Evolutionary conservation across 2,888 invertebrate genomes (phyloP), one percentile per base, ranked within the genome.

Genomic region (Chloroclysta siterata): DNA sequence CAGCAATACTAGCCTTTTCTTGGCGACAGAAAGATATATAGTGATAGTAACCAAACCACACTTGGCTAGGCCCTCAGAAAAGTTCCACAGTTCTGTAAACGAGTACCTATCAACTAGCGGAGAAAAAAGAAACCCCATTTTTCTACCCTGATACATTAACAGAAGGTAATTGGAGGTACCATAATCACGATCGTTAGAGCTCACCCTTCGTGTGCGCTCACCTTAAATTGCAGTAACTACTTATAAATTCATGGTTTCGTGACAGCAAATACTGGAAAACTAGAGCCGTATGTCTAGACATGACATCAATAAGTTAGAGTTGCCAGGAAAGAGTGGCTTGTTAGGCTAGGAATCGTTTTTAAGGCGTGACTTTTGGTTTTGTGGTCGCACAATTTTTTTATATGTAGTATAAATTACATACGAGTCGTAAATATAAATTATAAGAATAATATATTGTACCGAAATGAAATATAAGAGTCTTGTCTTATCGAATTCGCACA

Each of bases 261-360:
- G 89, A 87, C 87, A 87, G 82, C 78, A 84, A 84, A 85, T 81
- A 81, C 83, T 80, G 79, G 80, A 81, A 82, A 84, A 81, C 75
- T 79, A 72, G 79, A 75, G 75, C 72, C 71, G 74, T 77, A 72
- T 66, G 90, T 89, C 89, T 89, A 89, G 89, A 90, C 89, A 79
- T 71, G 70, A 68, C 78, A 87, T 90, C 84, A 88, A 91, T 90
- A 89, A 84, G 76, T 89, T 86, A 91, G 81, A 74, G 83, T 85
- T 82, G 80, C 77, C 71, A 72, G 79, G 83, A 82, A 86, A 79
- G 72, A 77, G 77, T 68, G 79, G 77, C 81, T 83, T 84, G 82
- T 85, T 87, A 22, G 29, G 36, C 29, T 29, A 50, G 29, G 13
- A 50, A 33, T 14, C 10, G 17, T 17, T 17, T 47, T 28, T 28